Evolutionary conservation across 1,140 invertebrate genomes (phyloP).

Genomic region (Vollenhovia emeryi): DNA sequence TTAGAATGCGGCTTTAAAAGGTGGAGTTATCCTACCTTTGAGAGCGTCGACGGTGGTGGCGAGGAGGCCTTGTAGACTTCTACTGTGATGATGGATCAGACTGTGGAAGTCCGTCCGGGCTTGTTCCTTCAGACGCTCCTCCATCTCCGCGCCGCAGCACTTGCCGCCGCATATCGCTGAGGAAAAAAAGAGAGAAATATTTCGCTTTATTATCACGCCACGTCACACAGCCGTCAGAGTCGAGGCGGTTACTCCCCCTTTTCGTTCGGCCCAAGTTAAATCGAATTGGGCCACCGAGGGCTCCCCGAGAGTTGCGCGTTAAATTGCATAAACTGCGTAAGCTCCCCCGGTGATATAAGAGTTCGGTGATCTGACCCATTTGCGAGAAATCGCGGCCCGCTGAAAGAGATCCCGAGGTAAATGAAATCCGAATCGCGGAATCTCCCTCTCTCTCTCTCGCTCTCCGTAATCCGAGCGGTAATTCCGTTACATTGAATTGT

Average conservation of each 20-base stretch:
- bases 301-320: neutral
- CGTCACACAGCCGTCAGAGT: conserved; percentile 8
- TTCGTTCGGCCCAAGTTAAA: conserved; percentile 18
- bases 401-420: neutral
- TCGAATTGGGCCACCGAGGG: conserved; percentile 45
- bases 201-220: conserved; percentile 29
- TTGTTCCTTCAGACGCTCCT: conserved; percentile 85
- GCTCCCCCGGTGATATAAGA: neutral
- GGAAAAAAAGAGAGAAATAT: conserved; percentile 59
- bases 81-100: conserved; percentile 87
- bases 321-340: conserved; percentile 15
- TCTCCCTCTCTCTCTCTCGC: too few relatives aligned
- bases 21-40: conserved; percentile 85
- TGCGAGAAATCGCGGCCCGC: conserved; percentile 9
- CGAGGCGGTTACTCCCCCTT: too few relatives aligned
- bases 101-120: conserved; percentile 87
- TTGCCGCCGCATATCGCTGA: conserved; percentile 86
- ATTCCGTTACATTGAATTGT: conserved; percentile 22
- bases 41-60: conserved; percentile 87
- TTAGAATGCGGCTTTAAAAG: conserved; percentile 13
- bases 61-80: conserved; percentile 87
- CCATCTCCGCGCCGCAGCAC: conserved; percentile 87
- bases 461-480: neutral
- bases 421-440: conserved; percentile 12
- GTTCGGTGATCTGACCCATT: conserved; percentile 28